Percentiles rank a stretch among this genome's conserved stretches.
phyloP scores from a whole-genome alignment of 2,113 vertebrate species.

The Nerophis ophidion region DNA sequence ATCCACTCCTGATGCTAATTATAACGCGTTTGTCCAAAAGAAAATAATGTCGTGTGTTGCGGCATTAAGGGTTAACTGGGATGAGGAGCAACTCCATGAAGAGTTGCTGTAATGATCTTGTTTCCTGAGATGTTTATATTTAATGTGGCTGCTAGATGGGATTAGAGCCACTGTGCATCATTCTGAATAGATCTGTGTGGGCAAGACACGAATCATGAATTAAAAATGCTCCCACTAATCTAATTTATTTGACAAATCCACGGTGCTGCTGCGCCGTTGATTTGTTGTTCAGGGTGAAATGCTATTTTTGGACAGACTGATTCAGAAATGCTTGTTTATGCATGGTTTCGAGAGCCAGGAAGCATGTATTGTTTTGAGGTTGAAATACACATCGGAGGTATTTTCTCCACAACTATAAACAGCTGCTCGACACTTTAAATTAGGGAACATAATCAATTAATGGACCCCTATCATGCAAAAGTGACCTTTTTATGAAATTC shows the following conservation, averaged over 20 bases:
- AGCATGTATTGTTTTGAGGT: not conserved
- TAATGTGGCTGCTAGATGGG: slow-evolving; percentile 31
- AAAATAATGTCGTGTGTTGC: not conserved
- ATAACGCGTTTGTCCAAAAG: not conserved
- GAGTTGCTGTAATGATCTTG: slow-evolving; percentile 15
- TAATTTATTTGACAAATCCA: slow-evolving; percentile 15
- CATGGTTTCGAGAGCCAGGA: not conserved
- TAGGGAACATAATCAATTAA: no score
- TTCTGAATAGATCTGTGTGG: slow-evolving; percentile 11
- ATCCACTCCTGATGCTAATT: not conserved
- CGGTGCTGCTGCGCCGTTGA: not conserved
- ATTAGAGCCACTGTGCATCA: slow-evolving; percentile 25
- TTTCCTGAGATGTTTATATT: slow-evolving; percentile 23
- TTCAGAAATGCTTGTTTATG: not conserved
- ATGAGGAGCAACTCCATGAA: slow-evolving; percentile 25
- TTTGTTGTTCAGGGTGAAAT: not conserved
- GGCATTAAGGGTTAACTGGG: slow-evolving; percentile 7
- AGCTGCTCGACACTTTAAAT: not conserved
- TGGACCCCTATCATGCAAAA: no score
- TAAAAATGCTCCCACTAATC: slow-evolving; percentile 19
- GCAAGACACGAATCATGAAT: slow-evolving; percentile 31
- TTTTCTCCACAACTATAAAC: not conserved
- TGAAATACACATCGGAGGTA: not conserved
- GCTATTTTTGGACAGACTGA: not conserved
- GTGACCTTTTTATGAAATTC: no score